Percentiles rank a stretch among this genome's conserved stretches.
Conservation (phyloP, 2,113 vertebrate species). For the Tachuris rubrigastra region DNA sequence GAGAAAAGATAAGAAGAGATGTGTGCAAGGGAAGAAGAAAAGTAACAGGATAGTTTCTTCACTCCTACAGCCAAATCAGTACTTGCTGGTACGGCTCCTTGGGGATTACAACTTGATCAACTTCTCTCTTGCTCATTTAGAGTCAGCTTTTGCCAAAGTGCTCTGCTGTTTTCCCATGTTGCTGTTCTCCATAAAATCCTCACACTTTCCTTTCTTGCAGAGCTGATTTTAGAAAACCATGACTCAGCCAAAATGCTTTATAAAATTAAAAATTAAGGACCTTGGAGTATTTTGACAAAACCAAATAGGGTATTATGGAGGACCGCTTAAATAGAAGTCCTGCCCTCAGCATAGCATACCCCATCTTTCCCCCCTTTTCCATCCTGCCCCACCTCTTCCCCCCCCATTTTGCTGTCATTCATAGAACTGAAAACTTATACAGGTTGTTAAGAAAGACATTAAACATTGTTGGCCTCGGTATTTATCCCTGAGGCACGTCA, state of each 20-base stretch:
- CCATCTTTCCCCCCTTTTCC: accelerated
- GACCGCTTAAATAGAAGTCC: neutral
- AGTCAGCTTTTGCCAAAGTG: neutral
- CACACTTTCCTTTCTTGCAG: neutral
- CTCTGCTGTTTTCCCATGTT: neutral
- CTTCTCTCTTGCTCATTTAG: neutral
- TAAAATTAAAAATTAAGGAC: neutral
- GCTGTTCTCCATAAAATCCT: neutral
- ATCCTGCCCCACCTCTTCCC: too few species aligned
- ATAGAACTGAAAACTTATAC: neutral
- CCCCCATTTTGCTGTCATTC: neutral
- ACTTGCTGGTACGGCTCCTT: neutral
- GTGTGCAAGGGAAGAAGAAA: neutral
- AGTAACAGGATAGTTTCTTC: neutral
- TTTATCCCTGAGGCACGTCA: neutral
- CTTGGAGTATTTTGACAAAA: neutral
- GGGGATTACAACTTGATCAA: neutral
- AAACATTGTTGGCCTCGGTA: neutral
- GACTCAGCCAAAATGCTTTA: neutral
- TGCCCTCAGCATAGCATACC: neutral
- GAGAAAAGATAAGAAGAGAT: neutral
- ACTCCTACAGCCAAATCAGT: neutral
- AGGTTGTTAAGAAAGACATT: neutral
- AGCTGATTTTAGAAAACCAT: conserved; percentile 11
- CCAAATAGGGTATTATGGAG: neutral